Evolutionary conservation across 2,113 vertebrate genomes (phyloP), one percentile per base, ranked within the genome.

Genomic region (Potamarius usumacintae): DNA sequence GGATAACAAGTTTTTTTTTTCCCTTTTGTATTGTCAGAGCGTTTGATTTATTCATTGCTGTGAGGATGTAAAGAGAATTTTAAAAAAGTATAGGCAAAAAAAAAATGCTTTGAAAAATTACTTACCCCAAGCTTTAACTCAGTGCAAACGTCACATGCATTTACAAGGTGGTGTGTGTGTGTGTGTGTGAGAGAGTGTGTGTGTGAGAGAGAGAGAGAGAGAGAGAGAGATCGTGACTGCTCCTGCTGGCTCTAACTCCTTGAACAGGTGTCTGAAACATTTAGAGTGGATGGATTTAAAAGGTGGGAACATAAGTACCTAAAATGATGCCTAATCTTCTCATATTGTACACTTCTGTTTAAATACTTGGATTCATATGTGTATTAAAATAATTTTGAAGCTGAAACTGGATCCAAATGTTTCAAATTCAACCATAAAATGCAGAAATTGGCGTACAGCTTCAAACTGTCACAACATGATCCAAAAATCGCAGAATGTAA

Each of bases 221-320:
- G 50, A 77, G 74, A 53, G 74, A 53, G 48, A 77, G 48, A 77
- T 48, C 69, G 69, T 72, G 71, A 74, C 71, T 74, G 18, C 42
- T 50, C 18, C 18, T 74, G 71, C 71, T 74, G 71, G 71, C 34
- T 22, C 34, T 10, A 42, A 27, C 18, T 74, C 71, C 42, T 50
- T 48, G 71, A 74, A 74, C 71, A 74, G 71, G 74, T 77, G 74
- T 52, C 74, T 52, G 74, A 50, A 77, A 52, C 74, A 77, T 77
- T 53, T 77, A 79, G 52, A 79, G 76, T 17, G 76, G n/a, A 79
- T 10, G 7, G 76, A 79, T 52, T 52, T 77, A 55, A 27, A 79
- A 79, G 52, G 52, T 30, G 52, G 76, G 52, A 57, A 55, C 76
- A 79, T 55, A 55, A 55, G 76, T 57, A 53, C 27, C 11, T 52